Base-by-base conservation (phyloP, 2,113 vertebrate genomes). In the Tamias sibiricus region DNA sequence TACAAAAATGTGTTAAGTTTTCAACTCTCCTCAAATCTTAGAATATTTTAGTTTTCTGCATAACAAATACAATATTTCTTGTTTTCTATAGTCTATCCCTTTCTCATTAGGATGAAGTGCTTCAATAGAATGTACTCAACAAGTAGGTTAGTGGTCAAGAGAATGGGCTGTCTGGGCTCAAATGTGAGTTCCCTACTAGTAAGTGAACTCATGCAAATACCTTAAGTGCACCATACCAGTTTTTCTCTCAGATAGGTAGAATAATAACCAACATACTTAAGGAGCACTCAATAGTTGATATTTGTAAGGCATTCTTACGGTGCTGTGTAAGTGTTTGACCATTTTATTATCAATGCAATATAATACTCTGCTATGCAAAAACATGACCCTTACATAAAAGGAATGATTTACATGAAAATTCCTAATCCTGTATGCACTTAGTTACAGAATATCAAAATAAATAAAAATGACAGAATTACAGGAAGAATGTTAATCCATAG, bases 381-480 rank as follows among this genome's bases (percentile, higher is more conserved):
- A 82, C 42, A 62, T 19, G 2, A 47, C 13, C 24, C 6, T 35
- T 77, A 49, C 2, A 44, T 47, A 85, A 82, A 95, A 92, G 30
- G 30, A 96, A 71, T 1, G 80, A 75, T 66, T 94, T 52, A 82
- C 79, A 94, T 44, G 75, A 68, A 81, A 85, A 59, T 40, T 42
- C 19, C 20, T 85, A 86, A 77, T 72, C 8, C 22, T 95, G 16
- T 66, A 54, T 75, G 68, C 4, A 52, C 3, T n/a, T 57, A 83
- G 35, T 52, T 57, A 49, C 1, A 49, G 76, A 40, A 89, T 5
- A 76, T 72, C 66, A 90, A 90, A 94, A 81, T 89, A 86, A 57
- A 79, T 47, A n/a, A 89, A 92, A 64, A 76, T 49, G 35, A 74
- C 54, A 93, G 42, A 91, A 89, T 85, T 84, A 57, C 32, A 91